Evolutionary conservation across 2,797 vertebrate species (phyloP).

Genomic region (Erethizon dorsatum): DNA sequence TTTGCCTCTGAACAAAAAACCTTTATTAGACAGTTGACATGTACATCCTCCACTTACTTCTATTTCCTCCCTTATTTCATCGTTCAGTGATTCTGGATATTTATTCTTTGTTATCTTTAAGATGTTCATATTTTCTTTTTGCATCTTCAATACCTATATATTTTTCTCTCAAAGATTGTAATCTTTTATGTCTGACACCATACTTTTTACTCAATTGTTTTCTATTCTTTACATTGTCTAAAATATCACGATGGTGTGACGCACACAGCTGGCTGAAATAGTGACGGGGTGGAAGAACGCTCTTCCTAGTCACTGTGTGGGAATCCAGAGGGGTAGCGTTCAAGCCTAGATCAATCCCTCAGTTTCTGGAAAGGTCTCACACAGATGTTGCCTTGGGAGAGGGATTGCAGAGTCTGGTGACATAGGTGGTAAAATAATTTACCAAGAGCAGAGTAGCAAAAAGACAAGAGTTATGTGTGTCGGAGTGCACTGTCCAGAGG

Average conservation of each 20-base stretch:
- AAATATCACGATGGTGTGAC: background rate
- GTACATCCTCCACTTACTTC: background rate
- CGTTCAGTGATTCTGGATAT: background rate
- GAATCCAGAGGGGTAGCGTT: background rate
- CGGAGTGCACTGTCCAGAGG: background rate
- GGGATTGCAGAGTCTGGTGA: background rate
- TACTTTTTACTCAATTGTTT: background rate
- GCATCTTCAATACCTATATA: background rate
- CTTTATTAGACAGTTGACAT: background rate
- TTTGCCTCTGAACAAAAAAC: background rate
- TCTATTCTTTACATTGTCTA: background rate
- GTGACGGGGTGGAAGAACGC: background rate
- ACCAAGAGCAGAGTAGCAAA: background rate
- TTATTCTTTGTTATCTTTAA: background rate
- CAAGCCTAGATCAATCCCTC: background rate
- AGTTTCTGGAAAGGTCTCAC: background rate
- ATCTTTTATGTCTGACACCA: background rate
- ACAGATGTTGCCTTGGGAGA: background rate
- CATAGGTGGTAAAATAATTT: background rate
- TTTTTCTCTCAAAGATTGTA: background rate
- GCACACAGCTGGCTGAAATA: background rate
- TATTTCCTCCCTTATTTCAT: background rate
- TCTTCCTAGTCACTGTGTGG: background rate
- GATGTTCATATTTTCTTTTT: conserved; percentile 2
- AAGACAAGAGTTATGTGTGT: background rate